Conservation (phyloP, 2,888 invertebrate genomes). For the Crossocerus cetratus region DNA sequence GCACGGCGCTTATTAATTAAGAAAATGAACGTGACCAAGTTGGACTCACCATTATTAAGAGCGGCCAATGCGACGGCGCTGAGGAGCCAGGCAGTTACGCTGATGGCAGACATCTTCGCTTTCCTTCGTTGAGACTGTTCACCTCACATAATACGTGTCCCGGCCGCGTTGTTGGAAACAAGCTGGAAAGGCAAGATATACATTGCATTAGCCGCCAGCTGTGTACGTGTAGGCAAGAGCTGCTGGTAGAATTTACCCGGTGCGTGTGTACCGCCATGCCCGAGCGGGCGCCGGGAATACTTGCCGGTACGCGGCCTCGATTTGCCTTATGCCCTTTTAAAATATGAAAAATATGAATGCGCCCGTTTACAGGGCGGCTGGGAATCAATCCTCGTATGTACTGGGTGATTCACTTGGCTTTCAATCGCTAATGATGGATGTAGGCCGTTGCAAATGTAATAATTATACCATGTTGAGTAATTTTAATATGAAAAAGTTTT, state of each 20-base stretch:
- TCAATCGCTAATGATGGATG: too few relatives aligned
- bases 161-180: conserved; percentile 49
- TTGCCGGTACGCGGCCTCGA: too few relatives aligned
- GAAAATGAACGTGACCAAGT: conserved; percentile 22
- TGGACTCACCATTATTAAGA: conserved; percentile 70
- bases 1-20: background rate
- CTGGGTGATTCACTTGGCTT: too few relatives aligned
- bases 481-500: too few relatives aligned
- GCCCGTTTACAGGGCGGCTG: too few relatives aligned
- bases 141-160: conserved; percentile 68
- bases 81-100: conserved; percentile 66
- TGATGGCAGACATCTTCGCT: conserved; percentile 69
- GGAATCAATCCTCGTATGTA: too few relatives aligned
- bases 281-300: too few relatives aligned
- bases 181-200: conserved; percentile 44
- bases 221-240: too few relatives aligned
- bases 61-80: conserved; percentile 68
- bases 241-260: background rate
- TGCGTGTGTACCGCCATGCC: background rate
- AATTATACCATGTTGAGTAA: too few relatives aligned
- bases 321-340: too few relatives aligned
- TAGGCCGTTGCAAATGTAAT: too few relatives aligned
- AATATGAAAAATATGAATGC: too few relatives aligned
- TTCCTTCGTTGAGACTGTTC: conserved; percentile 19
- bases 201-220: conserved; percentile 33